These are phyloP conservation scores for Habroteleia sp. DNA, from an alignment of 2,888 invertebrate species.

Conservation along the genomic window DNA sequence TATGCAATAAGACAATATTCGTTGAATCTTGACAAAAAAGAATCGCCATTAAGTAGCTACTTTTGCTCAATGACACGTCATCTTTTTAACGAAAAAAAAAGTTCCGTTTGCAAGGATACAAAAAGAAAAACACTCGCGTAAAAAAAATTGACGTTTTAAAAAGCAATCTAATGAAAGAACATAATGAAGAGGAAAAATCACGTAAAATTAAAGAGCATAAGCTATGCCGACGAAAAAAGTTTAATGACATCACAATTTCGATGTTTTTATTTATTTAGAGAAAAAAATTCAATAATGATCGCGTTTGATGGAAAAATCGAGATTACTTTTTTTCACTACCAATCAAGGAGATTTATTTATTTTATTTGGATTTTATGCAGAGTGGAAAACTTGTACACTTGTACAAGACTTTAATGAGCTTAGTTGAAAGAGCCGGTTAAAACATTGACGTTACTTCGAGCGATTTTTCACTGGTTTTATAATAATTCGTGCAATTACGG, in stretches of 20 bases:
- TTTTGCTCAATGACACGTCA: conserved; percentile 48
- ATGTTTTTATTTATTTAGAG: conserved; percentile 47
- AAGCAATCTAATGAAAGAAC: conserved; percentile 8
- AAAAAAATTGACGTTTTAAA: conserved; percentile 30
- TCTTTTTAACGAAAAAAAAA: conserved; percentile 44
- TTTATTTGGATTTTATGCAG: conserved; percentile 45
- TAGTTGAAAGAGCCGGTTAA: conserved; percentile 52
- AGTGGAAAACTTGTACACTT: conserved; percentile 59
- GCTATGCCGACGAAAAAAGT: conserved; percentile 23
- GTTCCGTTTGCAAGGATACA: not conserved
- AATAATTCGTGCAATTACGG: conserved; percentile 47
- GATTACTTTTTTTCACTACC: conserved; percentile 35
- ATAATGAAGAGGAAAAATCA: no score
- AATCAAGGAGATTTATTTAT: conserved; percentile 54
- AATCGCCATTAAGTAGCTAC: conserved; percentile 26
- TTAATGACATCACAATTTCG: conserved; percentile 28
- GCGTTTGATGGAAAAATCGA: conserved; percentile 30
- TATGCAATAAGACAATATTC: conserved; percentile 28
- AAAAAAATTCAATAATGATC: conserved; percentile 46
- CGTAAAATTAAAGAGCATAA: conserved; percentile 17
- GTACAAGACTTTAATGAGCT: conserved; percentile 61
- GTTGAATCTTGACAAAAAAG: conserved; percentile 14
- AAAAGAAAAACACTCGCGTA: conserved; percentile 20
- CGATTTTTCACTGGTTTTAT: conserved; percentile 47
- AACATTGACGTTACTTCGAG: conserved; percentile 51